These are phyloP conservation scores for Marisa cornuarietis DNA, from an alignment of 1,140 invertebrate species.

Conservation along the genomic window DNA sequence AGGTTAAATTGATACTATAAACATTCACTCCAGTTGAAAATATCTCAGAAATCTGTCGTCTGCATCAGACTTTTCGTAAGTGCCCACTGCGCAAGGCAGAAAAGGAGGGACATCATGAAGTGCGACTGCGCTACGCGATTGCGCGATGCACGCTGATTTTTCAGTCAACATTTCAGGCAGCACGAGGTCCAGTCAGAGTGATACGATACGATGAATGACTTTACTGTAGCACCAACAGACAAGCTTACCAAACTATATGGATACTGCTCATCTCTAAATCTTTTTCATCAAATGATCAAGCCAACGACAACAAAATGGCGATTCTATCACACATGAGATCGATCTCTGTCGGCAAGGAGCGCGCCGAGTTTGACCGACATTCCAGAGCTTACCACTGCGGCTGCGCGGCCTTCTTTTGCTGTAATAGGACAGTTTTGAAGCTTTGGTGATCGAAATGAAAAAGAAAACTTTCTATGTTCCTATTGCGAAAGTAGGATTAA, in stretches of 20 bases:
- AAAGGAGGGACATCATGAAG: constrained; percentile 24
- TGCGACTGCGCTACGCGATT: constrained; percentile 40
- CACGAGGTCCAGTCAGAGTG: neutral
- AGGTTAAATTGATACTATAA: no score
- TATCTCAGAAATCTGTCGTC: constrained; percentile 16
- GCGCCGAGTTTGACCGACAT: constrained; percentile 4
- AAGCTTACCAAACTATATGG: neutral
- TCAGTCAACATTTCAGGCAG: constrained; percentile 4
- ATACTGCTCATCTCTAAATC: neutral
- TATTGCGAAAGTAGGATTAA: neutral
- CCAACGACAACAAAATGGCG: constrained; percentile 7
- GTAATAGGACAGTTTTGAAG: neutral
- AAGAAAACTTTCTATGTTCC: neutral
- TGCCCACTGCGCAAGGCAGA: constrained; percentile 32
- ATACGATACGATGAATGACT: neutral
- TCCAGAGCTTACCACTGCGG: constrained; percentile 21
- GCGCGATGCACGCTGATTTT: constrained; percentile 27
- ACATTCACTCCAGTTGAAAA: no score
- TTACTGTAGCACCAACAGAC: neutral
- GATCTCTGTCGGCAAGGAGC: constrained; percentile 19
- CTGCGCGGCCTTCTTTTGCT: constrained; percentile 24
- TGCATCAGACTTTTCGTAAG: constrained; percentile 24
- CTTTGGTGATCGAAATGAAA: no score
- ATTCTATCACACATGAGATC: constrained; percentile 6
- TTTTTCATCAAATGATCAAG: neutral